Conservation (phyloP, 2,888 invertebrate genomes). For the Dicycla oo region DNA sequence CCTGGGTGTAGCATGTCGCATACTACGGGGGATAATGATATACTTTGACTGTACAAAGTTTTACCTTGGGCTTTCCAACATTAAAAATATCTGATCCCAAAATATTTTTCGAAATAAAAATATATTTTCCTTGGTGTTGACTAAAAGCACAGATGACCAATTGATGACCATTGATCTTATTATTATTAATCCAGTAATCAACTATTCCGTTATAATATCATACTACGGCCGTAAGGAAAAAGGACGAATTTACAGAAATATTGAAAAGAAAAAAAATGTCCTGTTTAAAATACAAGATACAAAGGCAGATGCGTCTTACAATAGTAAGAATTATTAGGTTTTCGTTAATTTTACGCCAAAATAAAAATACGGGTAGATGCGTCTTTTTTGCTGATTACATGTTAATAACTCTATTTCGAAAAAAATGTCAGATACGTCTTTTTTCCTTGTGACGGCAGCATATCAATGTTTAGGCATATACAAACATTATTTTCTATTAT, state of each 20-base stretch:
- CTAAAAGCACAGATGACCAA: background rate
- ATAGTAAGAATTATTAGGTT: no score
- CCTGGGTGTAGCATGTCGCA: conserved; percentile 42
- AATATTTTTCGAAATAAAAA: background rate
- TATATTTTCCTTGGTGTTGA: background rate
- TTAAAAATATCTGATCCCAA: background rate
- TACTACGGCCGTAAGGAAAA: no score
- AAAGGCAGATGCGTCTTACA: no score
- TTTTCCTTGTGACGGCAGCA: no score
- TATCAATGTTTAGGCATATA: background rate
- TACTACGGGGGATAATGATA: conserved; percentile 42
- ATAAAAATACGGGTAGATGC: no score
- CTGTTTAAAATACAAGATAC: no score
- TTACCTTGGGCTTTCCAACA: background rate
- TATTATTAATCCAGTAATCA: background rate
- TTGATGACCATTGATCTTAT: background rate
- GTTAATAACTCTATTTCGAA: no score
- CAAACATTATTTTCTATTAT: background rate
- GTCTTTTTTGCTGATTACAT: no score
- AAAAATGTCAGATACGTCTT: no score
- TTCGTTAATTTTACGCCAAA: no score
- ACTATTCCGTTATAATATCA: accelerated
- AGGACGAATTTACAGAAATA: no score
- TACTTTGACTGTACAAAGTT: conserved; percentile 4
- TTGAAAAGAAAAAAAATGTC: no score